Percentiles rank a stretch among this genome's conserved stretches.
Conservation (phyloP, 35 echinoderm and acorn worm genomes). For the Holothuria glaberrima region DNA sequence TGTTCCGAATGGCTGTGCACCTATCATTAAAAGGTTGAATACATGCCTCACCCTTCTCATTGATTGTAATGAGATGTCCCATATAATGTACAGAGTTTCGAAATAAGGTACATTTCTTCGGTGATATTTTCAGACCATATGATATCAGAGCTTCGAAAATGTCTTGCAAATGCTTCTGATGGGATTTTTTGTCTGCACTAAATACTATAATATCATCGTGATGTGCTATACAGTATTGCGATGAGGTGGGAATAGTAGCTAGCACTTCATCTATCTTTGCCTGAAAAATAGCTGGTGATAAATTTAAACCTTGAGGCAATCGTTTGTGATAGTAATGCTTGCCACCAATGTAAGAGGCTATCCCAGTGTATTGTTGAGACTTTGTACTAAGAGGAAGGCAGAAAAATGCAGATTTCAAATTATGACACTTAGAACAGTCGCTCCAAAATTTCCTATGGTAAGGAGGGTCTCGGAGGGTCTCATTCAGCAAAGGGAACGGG, state of each 20-base stretch:
- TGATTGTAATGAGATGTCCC: conserved; percentile 59
- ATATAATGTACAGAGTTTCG: conserved; percentile 48
- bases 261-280: no score
- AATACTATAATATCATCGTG: background rate
- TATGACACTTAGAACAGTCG: conserved; percentile 49
- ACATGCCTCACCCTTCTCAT: conserved; percentile 6
- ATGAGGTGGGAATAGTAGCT: conserved; percentile 18
- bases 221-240: background rate
- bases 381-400: conserved; percentile 52
- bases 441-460: conserved; percentile 49
- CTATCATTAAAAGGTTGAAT: no score
- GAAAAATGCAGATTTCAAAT: conserved; percentile 65
- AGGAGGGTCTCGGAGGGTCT: conserved; percentile 61
- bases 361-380: conserved; percentile 65
- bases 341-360: conserved; percentile 39
- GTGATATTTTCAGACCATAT: no score
- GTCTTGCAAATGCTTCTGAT: conserved; percentile 11
- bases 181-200: no score
- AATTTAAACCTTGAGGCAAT: no score
- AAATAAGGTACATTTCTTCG: no score
- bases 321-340: no score
- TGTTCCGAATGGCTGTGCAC: conserved; percentile 48
- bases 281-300: no score
- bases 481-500: conserved; percentile 66
- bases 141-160: no score